A percentile compares a stretch with the other conserved stretches of the same genome.
phyloP scores from a whole-genome alignment of 2,797 vertebrate species.

The Danionella dracula region DNA sequence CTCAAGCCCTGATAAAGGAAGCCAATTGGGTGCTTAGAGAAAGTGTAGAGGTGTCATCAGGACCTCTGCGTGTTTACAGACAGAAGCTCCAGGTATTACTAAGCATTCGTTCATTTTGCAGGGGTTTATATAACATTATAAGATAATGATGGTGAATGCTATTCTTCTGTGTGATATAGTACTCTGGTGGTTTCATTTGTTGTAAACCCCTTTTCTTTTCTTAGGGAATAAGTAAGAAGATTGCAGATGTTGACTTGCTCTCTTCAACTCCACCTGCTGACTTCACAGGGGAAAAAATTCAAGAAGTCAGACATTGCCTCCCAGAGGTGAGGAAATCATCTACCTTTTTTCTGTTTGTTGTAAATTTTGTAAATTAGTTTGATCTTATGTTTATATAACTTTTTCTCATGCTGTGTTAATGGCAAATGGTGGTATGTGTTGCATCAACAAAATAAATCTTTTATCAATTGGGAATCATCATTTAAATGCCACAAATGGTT shows the following conservation, averaged over 20 bases:
- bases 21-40: constrained; percentile 42
- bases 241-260: constrained; percentile 47
- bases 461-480: no score
- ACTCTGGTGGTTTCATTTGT: neutral
- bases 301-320: constrained; percentile 47
- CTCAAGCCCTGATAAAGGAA: constrained; percentile 48
- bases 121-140: neutral
- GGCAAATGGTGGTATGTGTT: no score
- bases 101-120: neutral
- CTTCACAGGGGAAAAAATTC: constrained; percentile 34
- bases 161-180: neutral
- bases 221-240: constrained; percentile 48
- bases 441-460: no score
- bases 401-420: no score
- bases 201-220: neutral
- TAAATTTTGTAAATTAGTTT: no score
- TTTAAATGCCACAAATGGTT: no score
- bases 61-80: constrained; percentile 47
- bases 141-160: neutral
- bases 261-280: constrained; percentile 36
- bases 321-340: constrained; percentile 49
- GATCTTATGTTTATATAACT: no score
- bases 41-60: constrained; percentile 47
- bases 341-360: neutral
- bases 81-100: constrained; percentile 60